These are phyloP conservation scores for Trinorchestia longiramus DNA, from an alignment of 1,140 invertebrate species.

Conservation along the genomic window DNA sequence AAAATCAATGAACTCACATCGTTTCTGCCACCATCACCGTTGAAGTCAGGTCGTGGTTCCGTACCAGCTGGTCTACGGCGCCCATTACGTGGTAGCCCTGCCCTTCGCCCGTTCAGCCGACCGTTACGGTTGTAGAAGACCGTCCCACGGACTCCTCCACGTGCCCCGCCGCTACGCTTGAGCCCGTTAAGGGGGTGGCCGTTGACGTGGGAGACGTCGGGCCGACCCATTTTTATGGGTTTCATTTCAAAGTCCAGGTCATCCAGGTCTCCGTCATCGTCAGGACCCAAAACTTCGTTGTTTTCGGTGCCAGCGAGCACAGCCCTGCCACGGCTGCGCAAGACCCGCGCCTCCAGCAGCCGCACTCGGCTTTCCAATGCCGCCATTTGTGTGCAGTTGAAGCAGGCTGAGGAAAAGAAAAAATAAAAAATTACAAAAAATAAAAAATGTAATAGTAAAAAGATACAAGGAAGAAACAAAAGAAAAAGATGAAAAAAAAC, in stretches of 20 bases:
- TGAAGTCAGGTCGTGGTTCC: conserved; percentile 45
- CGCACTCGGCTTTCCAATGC: conserved; percentile 59
- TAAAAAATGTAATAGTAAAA: no score
- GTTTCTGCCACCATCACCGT: conserved; percentile 42
- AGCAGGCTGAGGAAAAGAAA: conserved; percentile 57
- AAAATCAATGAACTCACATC: conserved; percentile 34
- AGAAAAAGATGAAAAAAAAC: background rate
- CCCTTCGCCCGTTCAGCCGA: background rate
- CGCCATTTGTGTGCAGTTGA: conserved; percentile 64
- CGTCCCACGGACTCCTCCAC: background rate
- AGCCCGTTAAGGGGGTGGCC: conserved; percentile 61
- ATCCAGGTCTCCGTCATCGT: background rate
- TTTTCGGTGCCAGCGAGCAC: conserved; percentile 17
- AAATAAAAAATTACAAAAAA: no score
- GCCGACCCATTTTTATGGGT: conserved; percentile 63
- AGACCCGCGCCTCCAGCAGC: conserved; percentile 62
- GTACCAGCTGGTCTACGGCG: background rate
- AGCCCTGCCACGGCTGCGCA: conserved; percentile 49
- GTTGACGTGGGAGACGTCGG: conserved; percentile 63
- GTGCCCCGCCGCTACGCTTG: conserved; percentile 16
- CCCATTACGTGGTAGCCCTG: background rate
- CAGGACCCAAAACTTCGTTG: conserved; percentile 24
- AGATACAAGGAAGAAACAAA: no score
- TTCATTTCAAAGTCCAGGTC: background rate
- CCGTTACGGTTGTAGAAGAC: background rate